phyloP scores from a whole-genome alignment of 2,113 vertebrate genomes.

The Leptobrachium ailaonicum region DNA sequence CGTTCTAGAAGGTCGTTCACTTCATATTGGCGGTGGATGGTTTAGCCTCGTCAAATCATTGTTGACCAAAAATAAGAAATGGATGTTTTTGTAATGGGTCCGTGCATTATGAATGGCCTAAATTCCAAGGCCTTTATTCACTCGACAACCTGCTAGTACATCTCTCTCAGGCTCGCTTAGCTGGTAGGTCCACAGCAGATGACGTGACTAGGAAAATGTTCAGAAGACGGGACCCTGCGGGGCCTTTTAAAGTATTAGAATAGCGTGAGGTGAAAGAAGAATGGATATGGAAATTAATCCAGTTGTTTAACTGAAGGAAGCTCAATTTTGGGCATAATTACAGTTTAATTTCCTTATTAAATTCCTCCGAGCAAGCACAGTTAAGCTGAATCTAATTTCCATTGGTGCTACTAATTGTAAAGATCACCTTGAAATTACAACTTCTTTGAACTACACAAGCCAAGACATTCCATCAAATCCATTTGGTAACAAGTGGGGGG shows the following conservation, averaged over 20 bases:
- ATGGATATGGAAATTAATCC: conserved; percentile 25
- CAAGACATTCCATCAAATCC: too few relatives aligned
- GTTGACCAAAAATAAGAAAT: too few relatives aligned
- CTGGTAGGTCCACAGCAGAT: conserved; percentile 1
- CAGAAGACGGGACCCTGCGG: not conserved
- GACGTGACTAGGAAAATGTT: conserved; percentile 15
- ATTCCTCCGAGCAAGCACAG: not conserved
- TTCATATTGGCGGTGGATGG: too few relatives aligned
- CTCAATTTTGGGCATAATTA: conserved; percentile 28
- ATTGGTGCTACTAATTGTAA: not conserved
- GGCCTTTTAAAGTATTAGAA: conserved; percentile 9
- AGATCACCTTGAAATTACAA: too few relatives aligned
- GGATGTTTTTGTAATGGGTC: not conserved
- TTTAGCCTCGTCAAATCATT: too few relatives aligned
- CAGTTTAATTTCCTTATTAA: conserved; percentile 19
- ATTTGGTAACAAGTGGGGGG: too few relatives aligned
- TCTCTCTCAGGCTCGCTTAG: conserved; percentile 1
- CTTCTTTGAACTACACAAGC: too few relatives aligned
- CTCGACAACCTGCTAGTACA: conserved; percentile 12
- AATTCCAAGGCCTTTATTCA: not conserved
- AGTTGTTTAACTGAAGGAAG: conserved; percentile 25
- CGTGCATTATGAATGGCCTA: not conserved
- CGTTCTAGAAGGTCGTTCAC: too few relatives aligned
- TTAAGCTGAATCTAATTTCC: conserved; percentile 1
- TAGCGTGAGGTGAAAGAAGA: not conserved